A percentile compares a stretch with the other conserved stretches of the same genome.
Evolutionary conservation across 2,113 vertebrate genomes (phyloP).

Genomic region (Probosciger aterrimus): DNA sequence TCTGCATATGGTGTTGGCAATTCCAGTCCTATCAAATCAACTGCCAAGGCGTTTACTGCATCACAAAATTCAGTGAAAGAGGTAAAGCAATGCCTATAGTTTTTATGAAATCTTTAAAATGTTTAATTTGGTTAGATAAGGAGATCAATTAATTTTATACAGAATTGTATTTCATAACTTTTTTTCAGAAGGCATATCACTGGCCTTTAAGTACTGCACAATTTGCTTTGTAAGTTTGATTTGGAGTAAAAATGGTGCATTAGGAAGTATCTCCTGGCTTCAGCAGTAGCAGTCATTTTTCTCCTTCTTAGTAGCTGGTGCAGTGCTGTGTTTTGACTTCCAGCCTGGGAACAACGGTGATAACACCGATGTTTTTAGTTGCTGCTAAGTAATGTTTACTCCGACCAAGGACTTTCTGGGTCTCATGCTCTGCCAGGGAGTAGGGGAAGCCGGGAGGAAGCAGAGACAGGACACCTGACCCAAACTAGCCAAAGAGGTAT

Average conservation of each 20-base stretch:
- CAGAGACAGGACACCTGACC: no score
- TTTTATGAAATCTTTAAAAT: background rate
- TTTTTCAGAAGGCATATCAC: background rate
- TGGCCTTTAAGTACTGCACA: background rate
- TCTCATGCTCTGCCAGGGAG: background rate
- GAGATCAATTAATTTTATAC: background rate
- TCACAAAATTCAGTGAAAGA: slow-evolving; percentile 70
- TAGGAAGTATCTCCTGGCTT: background rate
- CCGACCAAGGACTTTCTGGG: background rate
- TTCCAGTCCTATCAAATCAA: slow-evolving; percentile 73
- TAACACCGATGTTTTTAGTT: background rate
- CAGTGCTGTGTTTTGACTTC: background rate
- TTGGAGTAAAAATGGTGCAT: background rate
- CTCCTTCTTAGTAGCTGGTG: background rate
- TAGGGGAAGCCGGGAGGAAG: background rate
- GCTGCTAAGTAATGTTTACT: background rate
- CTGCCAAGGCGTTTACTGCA: slow-evolving; percentile 62
- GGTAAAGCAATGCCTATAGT: slow-evolving; percentile 46
- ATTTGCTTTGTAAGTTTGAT: background rate
- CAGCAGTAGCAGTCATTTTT: background rate
- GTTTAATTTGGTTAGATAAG: background rate
- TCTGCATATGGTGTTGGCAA: slow-evolving; percentile 64
- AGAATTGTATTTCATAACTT: background rate
- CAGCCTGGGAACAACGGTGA: background rate
- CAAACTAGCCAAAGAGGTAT: no score